Percentiles rank a stretch among this genome's conserved stretches.
These are phyloP conservation scores for Polyodon spathula DNA, from an alignment of 2,113 vertebrate genomes.

Conservation along the genomic window DNA sequence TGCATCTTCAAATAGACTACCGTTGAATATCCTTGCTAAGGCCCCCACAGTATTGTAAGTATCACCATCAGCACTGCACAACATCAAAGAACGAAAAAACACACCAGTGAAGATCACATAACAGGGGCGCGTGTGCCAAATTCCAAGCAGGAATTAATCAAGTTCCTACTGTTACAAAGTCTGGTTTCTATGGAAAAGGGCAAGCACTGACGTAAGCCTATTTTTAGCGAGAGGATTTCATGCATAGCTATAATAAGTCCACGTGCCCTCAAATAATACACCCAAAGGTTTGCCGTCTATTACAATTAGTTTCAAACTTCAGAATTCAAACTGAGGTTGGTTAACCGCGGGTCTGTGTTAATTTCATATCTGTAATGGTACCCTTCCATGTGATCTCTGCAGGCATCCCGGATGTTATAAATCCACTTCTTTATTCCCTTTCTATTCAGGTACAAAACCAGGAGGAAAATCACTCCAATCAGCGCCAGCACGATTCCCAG, in stretches of 20 bases:
- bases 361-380: constrained; percentile 98
- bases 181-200: constrained; percentile 26
- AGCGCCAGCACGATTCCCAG: constrained; percentile 89
- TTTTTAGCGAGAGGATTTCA: constrained; percentile 51
- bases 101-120: constrained; percentile 38
- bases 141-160: constrained; percentile 27
- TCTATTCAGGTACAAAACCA: constrained; percentile 94
- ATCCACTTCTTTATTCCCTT: constrained; percentile 98
- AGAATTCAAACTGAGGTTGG: constrained; percentile 88
- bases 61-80: constrained; percentile 48
- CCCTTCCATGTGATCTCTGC: constrained; percentile 97
- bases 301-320: constrained; percentile 62
- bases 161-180: constrained; percentile 24
- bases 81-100: constrained; percentile 36
- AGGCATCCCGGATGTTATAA: constrained; percentile 92
- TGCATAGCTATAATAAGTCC: constrained; percentile 55
- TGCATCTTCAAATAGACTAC: not conserved
- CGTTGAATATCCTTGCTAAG: not conserved
- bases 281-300: not conserved
- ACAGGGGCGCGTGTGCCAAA: constrained; percentile 35
- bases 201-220: constrained; percentile 44
- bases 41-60: constrained; percentile 22
- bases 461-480: constrained; percentile 90
- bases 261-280: constrained; percentile 3
- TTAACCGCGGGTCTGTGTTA: constrained; percentile 83